phyloP scores from a whole-genome alignment of 2,113 vertebrate species.

The Trichomycterus rosablanca region DNA sequence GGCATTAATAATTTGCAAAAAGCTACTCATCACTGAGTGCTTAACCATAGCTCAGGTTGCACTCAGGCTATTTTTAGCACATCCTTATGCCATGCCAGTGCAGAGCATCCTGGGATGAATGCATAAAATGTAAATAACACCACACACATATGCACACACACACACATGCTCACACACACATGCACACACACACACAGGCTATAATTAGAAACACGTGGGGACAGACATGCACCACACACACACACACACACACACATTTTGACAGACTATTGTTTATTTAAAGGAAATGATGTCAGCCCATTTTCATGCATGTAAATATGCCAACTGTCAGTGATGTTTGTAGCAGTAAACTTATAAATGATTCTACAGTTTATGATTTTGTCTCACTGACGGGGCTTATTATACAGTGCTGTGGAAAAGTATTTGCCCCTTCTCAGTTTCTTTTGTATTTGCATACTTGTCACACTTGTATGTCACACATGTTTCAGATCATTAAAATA shows the following conservation, averaged over 20 bases:
- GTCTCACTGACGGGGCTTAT: too few relatives aligned
- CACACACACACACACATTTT: conserved; percentile 11
- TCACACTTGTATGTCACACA: too few relatives aligned
- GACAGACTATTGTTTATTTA: conserved; percentile 30
- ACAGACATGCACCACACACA: conserved; percentile 19
- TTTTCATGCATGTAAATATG: conserved; percentile 27
- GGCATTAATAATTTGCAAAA: conserved; percentile 69
- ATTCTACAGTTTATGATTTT: too few relatives aligned
- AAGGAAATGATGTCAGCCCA: conserved; percentile 21
- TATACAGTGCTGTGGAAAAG: neutral
- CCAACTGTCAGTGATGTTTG: conserved; percentile 9
- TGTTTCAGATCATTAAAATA: too few relatives aligned
- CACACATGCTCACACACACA: conserved; percentile 9
- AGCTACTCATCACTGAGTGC: conserved; percentile 55
- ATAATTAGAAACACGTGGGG: conserved; percentile 14
- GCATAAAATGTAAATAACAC: conserved; percentile 39
- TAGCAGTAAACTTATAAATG: too few relatives aligned
- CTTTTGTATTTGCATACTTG: too few relatives aligned
- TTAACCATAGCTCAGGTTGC: conserved; percentile 57
- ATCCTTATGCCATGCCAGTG: conserved; percentile 31
- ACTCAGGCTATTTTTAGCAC: conserved; percentile 61
- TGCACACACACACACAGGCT: neutral
- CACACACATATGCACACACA: too few relatives aligned
- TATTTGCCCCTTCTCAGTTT: too few relatives aligned
- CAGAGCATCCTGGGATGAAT: conserved; percentile 49